Base-by-base conservation (phyloP, 2,888 invertebrate species). In the Trimorus sp. region DNA sequence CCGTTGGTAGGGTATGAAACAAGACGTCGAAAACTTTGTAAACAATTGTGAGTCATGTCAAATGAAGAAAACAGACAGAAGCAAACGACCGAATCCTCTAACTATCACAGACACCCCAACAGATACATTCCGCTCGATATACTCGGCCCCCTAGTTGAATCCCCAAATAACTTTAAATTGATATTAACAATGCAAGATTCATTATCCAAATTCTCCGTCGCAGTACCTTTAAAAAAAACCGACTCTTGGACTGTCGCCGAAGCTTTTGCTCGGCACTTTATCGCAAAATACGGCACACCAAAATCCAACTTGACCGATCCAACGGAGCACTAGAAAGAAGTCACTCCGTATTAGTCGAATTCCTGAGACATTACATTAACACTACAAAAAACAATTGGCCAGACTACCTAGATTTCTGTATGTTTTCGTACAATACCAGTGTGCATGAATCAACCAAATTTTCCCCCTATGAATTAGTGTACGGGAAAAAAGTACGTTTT, bases 231-330 rank as follows among this genome's bases (percentile, higher is more conserved):
- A 7, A 45, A 16, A 1, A 54, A 48, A 37, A 54, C 68, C 7
- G 53, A 54, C 6, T 45, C 74, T 9, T 51, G 56, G 14, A 51
- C 74, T 1, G 42, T 79, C n/a, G 74, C 74, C 7, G 42, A 74
- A 9, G 63, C 79, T 6, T 26, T 79, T n/a, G 36, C 73, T 5
- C 49, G 48, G 0, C 38, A 63, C 4, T 68, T 60, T 16, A 38
- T 82, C 8, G 36, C 58, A 7, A 37, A 54, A 14, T 81, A 53
- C 40, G 81, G 81, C 4, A 73, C 59, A 8, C 78, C 73, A 0
- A 71, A 73, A 26, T n/a, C 62, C 7, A 49, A 49, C 12, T 45
- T 63, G 11, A 63, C 49, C 1, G 62, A 63, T 16, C 40, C 12
- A 66, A 68, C 11, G 68, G 68, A 1, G 26, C 53, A 6, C 14